Evolutionary conservation across 2,888 invertebrate species (phyloP).

Genomic region (Neria commutata): DNA sequence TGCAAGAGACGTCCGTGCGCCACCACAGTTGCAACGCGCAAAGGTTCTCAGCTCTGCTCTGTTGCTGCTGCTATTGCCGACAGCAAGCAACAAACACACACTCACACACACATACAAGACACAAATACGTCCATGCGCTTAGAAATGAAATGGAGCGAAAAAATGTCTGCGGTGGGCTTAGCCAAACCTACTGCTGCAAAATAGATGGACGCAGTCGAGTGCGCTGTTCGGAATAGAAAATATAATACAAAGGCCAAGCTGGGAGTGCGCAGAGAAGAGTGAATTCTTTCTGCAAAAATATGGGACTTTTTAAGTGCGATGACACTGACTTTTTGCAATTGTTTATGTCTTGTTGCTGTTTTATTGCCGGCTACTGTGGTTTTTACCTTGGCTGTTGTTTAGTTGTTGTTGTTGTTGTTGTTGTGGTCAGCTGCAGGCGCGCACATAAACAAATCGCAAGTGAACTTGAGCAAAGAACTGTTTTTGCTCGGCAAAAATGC

Average conservation of each 20-base stretch:
- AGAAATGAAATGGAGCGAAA: conserved; percentile 53
- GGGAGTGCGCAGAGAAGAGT: conserved; percentile 27
- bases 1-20: conserved; percentile 26
- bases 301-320: conserved; percentile 53
- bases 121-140: conserved; percentile 50
- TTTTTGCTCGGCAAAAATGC: conserved; percentile 6
- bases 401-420: neutral
- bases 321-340: conserved; percentile 51
- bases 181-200: conserved; percentile 34
- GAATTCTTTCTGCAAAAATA: conserved; percentile 36
- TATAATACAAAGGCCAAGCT: no score
- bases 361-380: neutral
- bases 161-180: conserved; percentile 38
- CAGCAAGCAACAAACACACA: conserved; percentile 44
- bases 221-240: no score
- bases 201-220: conserved; percentile 5
- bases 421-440: neutral
- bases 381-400: no score
- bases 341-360: conserved; percentile 51
- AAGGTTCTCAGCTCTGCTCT: conserved; percentile 21
- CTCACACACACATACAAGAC: conserved; percentile 11
- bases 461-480: no score
- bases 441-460: no score
- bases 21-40: conserved; percentile 40
- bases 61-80: conserved; percentile 50